Percentiles rank a stretch among this genome's conserved stretches.
phyloP scores from a whole-genome alignment of 2,888 invertebrate genomes.

The Plagiodera versicolora region DNA sequence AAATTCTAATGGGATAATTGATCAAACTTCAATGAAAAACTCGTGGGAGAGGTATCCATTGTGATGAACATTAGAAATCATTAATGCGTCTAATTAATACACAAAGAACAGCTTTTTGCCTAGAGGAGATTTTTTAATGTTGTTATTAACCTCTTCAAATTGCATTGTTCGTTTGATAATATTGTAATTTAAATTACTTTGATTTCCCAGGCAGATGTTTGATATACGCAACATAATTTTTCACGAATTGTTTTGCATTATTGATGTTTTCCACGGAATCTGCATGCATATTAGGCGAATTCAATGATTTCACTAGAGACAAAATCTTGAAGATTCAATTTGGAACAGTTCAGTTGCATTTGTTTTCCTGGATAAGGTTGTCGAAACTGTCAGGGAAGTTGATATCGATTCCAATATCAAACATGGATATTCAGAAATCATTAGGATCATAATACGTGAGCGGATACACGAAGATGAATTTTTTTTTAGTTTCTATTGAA shows the following conservation, averaged over 20 bases:
- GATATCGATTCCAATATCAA: no score
- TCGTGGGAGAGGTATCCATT: neutral
- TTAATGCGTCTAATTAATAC: neutral
- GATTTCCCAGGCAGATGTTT: slow-evolving; percentile 22
- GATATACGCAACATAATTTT: slow-evolving; percentile 23
- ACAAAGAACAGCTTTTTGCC: slow-evolving; percentile 8
- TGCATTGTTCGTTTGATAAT: slow-evolving; percentile 26
- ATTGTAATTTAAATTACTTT: slow-evolving; percentile 25
- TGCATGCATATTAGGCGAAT: neutral
- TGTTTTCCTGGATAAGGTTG: no score
- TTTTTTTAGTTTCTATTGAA: no score
- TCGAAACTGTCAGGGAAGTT: no score
- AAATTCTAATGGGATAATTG: neutral
- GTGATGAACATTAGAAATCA: neutral
- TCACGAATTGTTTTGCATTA: slow-evolving; percentile 16
- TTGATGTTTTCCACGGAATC: neutral
- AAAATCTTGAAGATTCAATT: no score
- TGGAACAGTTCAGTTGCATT: no score
- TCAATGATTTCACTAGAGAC: neutral
- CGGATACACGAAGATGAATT: no score
- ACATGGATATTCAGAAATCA: no score
- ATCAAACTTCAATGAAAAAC: neutral
- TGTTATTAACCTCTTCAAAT: slow-evolving; percentile 23
- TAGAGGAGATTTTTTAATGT: slow-evolving; percentile 12
- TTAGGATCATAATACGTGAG: no score